A percentile compares a stretch with the other conserved stretches of the same genome.
Evolutionary conservation across 1,140 invertebrate genomes (phyloP).

Genomic region (Drosophila parabipectinata): DNA sequence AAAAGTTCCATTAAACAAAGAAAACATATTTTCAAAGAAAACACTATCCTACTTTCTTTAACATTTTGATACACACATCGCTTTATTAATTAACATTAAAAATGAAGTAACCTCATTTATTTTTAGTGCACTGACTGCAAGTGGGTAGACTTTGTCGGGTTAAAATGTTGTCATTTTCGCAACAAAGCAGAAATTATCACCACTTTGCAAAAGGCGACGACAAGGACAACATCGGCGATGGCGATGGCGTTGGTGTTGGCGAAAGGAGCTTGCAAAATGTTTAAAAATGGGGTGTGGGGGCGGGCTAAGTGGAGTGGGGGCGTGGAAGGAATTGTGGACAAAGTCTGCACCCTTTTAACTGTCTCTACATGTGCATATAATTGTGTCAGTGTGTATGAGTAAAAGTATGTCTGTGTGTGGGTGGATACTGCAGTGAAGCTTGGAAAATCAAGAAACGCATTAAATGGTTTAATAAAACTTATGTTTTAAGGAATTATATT

Average conservation of each 20-base stretch:
- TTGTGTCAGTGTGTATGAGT: constrained; percentile 11
- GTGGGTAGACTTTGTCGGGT: constrained; percentile 32
- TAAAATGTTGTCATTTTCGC: constrained; percentile 81
- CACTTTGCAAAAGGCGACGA: constrained; percentile 78
- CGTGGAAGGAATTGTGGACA: constrained; percentile 29
- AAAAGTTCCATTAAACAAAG: too few species aligned
- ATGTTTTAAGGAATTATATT: too few species aligned
- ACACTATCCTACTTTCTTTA: too few species aligned
- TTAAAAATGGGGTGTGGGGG: background rate
- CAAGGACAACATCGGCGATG: constrained; percentile 60
- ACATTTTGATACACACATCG: too few species aligned
- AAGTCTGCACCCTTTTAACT: constrained; percentile 44
- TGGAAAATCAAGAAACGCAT: background rate
- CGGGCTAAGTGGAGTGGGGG: background rate
- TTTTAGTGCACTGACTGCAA: constrained; percentile 1
- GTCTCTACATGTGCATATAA: constrained; percentile 16
- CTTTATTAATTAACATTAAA: too few species aligned
- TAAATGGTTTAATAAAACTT: too few species aligned
- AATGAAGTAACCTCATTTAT: background rate
- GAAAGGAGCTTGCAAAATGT: constrained; percentile 23
- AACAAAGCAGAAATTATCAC: constrained; percentile 83
- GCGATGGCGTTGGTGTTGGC: constrained; percentile 41
- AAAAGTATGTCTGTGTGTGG: background rate
- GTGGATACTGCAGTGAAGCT: background rate
- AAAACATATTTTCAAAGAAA: too few species aligned